Evolutionary conservation across 2,888 invertebrate species (phyloP).

Genomic region (Deilephila elpenor): DNA sequence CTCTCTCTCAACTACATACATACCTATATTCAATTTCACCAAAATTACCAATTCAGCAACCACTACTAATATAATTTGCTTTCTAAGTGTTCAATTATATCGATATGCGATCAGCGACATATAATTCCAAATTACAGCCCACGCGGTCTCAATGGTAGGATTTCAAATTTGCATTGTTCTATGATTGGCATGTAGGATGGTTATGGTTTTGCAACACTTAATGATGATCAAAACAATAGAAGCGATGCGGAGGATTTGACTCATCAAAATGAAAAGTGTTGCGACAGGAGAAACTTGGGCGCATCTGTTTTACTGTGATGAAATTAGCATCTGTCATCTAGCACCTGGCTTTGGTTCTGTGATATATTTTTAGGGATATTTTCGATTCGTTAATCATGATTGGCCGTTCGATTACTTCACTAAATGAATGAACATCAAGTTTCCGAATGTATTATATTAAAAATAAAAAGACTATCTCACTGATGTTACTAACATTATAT

Average conservation of each 20-base stretch:
- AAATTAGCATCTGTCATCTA: no score
- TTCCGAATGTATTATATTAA: no score
- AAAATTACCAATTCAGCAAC: conserved; percentile 25
- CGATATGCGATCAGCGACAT: conserved; percentile 29
- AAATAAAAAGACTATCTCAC: no score
- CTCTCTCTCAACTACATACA: no score
- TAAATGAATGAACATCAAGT: no score
- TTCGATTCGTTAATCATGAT: no score
- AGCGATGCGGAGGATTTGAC: conserved; percentile 16
- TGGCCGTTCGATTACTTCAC: no score
- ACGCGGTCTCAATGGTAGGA: conserved; percentile 27
- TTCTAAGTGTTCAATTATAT: conserved; percentile 52
- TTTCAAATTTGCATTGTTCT: conserved; percentile 29
- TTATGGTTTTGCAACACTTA: conserved; percentile 26
- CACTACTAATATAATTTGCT: conserved; percentile 36
- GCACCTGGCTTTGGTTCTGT: no score
- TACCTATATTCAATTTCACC: neutral
- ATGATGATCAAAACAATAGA: conserved; percentile 26
- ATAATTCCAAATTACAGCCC: conserved; percentile 34
- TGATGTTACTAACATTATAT: no score
- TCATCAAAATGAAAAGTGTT: conserved; percentile 26
- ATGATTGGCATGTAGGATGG: conserved; percentile 31
- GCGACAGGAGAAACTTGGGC: conserved; percentile 24
- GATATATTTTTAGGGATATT: no score
- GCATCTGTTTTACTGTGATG: conserved; percentile 4